Percentiles rank a stretch among this genome's conserved stretches.
phyloP scores from a whole-genome alignment of 2,888 invertebrate species.

The Phaedon cochleariae region DNA sequence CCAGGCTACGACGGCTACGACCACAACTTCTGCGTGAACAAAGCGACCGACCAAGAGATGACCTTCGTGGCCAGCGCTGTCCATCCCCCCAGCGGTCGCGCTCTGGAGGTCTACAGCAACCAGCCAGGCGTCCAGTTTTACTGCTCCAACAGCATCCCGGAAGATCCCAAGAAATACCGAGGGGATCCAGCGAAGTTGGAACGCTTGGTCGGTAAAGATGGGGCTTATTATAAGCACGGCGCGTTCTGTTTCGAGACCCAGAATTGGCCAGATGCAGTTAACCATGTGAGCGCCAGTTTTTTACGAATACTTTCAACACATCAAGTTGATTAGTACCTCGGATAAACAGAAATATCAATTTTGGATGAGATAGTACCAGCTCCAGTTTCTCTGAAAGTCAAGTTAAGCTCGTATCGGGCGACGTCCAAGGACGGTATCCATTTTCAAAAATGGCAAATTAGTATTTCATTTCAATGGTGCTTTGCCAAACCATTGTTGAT shows the following conservation, averaged over 20 bases:
- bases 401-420: no score
- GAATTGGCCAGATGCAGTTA: constrained; percentile 90
- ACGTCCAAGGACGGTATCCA: no score
- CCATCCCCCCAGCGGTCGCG: constrained; percentile 75
- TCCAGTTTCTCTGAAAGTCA: no score
- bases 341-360: no score
- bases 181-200: constrained; percentile 39
- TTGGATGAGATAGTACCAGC: no score
- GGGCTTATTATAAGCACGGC: constrained; percentile 61
- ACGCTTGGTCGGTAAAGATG: constrained; percentile 48
- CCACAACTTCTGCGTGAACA: constrained; percentile 80
- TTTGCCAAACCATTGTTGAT: no score
- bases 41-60: constrained; percentile 66
- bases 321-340: no score
- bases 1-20: constrained; percentile 78
- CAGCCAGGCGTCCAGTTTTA: constrained; percentile 94
- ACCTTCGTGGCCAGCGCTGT: constrained; percentile 73
- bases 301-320: not conserved
- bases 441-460: no score
- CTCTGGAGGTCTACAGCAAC: constrained; percentile 77
- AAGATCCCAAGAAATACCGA: constrained; percentile 55
- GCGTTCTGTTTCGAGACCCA: constrained; percentile 92
- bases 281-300: constrained; percentile 70
- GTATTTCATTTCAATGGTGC: no score
- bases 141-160: constrained; percentile 80